phyloP scores from a whole-genome alignment of 2,113 vertebrate genomes.

The Mustela nigripes region DNA sequence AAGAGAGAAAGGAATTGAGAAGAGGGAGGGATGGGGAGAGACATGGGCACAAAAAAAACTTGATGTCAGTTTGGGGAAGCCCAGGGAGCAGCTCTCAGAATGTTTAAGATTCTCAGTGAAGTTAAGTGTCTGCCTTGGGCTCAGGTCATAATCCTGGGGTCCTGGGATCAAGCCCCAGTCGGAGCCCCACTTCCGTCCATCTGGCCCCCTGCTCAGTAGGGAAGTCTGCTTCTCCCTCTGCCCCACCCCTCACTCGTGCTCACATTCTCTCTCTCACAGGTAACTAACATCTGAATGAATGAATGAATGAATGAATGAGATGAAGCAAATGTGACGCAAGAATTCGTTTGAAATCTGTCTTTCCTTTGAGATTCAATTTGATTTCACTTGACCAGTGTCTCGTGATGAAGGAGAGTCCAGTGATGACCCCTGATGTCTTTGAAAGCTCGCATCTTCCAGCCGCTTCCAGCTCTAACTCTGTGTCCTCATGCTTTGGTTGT shows the following conservation, averaged over 20 bases:
- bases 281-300: background rate
- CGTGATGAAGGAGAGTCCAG: background rate
- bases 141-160: background rate
- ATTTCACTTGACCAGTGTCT: background rate
- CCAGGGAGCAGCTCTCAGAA: background rate
- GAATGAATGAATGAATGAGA: background rate
- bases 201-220: background rate
- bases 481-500: background rate
- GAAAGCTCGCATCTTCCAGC: background rate
- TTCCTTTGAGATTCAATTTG: constrained; percentile 1
- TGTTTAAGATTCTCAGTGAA: constrained; percentile 6
- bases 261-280: background rate
- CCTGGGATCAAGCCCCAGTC: background rate
- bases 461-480: background rate
- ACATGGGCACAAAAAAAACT: background rate
- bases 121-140: background rate
- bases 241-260: background rate
- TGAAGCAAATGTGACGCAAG: background rate
- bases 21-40: background rate
- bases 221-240: background rate
- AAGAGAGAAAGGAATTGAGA: background rate
- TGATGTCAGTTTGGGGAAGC: background rate
- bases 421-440: background rate
- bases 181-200: background rate
- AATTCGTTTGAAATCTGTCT: background rate